phyloP scores from a whole-genome alignment of 1,140 invertebrate species.

The Heliconius nattereri region DNA sequence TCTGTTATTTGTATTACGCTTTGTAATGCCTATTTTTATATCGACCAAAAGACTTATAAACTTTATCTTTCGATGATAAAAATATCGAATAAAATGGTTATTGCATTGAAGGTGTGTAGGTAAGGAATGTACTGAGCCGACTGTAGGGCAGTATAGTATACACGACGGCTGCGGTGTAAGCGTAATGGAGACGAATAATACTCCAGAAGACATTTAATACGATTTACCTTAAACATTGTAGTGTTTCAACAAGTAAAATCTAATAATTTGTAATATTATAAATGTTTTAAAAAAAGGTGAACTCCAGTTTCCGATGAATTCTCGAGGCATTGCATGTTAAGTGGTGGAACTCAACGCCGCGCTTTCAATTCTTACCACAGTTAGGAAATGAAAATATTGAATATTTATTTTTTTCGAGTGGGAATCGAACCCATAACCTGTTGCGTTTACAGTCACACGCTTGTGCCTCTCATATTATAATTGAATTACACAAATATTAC shows the following conservation, averaged over 20 bases:
- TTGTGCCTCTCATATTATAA: background rate
- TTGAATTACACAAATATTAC: background rate
- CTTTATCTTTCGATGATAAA: no score
- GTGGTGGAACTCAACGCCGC: no score
- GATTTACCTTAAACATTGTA: slow-evolving; percentile 1
- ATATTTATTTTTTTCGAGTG: no score
- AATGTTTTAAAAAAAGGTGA: no score
- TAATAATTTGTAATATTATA: background rate
- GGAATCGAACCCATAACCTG: no score
- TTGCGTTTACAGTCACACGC: no score
- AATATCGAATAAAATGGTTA: background rate
- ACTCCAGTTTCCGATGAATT: no score
- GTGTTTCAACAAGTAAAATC: background rate
- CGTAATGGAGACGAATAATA: background rate
- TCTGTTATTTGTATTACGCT: background rate
- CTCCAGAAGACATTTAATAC: background rate
- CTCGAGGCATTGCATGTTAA: no score
- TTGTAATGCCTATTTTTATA: background rate
- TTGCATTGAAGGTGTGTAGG: background rate
- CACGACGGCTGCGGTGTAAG: background rate
- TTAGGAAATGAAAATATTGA: no score
- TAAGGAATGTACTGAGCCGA: background rate
- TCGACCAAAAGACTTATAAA: background rate
- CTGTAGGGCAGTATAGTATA: background rate
- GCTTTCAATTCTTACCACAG: no score